These are phyloP conservation scores for Megalops atlanticus DNA, from an alignment of 2,113 vertebrate species.

Conservation along the genomic window DNA sequence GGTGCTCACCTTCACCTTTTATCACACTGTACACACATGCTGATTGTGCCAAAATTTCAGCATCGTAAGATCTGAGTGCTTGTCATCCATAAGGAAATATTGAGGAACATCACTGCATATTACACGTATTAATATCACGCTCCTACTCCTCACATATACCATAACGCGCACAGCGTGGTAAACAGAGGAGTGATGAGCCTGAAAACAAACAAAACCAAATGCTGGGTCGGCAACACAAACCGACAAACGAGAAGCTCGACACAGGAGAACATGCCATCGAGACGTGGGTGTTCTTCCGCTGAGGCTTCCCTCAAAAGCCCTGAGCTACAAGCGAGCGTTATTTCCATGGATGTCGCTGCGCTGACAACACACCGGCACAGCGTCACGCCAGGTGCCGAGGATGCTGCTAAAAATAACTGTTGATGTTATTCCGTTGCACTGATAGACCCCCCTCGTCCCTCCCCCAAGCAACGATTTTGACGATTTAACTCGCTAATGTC, in stretches of 20 bases:
- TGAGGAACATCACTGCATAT: not conserved
- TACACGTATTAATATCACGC: not conserved
- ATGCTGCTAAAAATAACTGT: constrained; percentile 71
- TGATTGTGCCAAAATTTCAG: no score
- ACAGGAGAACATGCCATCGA: not conserved
- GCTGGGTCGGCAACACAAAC: no score
- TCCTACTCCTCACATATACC: not conserved
- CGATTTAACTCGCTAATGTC: no score
- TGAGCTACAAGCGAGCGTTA: constrained; percentile 2
- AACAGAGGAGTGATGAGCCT: not conserved
- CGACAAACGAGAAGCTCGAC: no score
- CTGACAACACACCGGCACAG: not conserved
- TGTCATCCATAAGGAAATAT: not conserved
- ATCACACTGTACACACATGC: not conserved
- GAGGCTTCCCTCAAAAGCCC: constrained; percentile 19
- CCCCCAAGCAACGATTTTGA: no score
- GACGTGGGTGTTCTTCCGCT: constrained; percentile 1
- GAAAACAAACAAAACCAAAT: no score
- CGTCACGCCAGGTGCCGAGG: constrained; percentile 25
- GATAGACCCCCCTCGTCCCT: no score
- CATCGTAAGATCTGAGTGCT: not conserved
- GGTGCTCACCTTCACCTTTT: not conserved
- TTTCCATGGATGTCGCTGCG: constrained; percentile 22
- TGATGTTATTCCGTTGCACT: constrained; percentile 49
- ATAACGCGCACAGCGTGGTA: not conserved